Evolutionary conservation across 1,140 invertebrate genomes (phyloP).

Genomic region (Ostrea denselamellosa): DNA sequence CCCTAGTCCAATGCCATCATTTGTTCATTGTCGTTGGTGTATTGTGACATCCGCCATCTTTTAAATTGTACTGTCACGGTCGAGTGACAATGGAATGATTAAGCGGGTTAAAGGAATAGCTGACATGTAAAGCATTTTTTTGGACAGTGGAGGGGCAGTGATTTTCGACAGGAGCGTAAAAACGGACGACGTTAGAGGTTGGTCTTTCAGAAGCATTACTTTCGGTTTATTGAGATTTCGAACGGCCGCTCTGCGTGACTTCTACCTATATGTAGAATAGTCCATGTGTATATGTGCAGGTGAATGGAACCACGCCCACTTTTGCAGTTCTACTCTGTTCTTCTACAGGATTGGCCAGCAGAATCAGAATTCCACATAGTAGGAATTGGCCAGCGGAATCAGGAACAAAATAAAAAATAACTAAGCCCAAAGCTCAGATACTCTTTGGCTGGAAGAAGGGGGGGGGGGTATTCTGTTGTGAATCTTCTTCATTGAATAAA

Average conservation of each 20-base stretch:
- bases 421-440: too few relatives aligned
- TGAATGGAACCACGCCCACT: background rate
- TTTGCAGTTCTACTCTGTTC: background rate
- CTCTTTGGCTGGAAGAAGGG: too few relatives aligned
- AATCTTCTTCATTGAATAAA: too few relatives aligned
- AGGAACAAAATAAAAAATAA: too few relatives aligned
- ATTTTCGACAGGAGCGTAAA: background rate
- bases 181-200: background rate
- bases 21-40: background rate
- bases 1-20: background rate
- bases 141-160: background rate
- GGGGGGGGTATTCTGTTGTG: too few relatives aligned
- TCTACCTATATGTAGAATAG: background rate
- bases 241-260: too few relatives aligned
- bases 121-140: background rate
- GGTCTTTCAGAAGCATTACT: background rate
- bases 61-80: background rate
- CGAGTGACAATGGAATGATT: background rate
- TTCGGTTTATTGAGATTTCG: too few relatives aligned
- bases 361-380: background rate
- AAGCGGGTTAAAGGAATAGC: background rate
- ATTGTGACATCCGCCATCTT: slow-evolving; percentile 21
- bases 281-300: background rate
- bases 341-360: too few relatives aligned
- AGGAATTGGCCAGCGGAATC: background rate